phyloP scores from a whole-genome alignment of 2,113 vertebrate species.

The Pongo abelii region DNA sequence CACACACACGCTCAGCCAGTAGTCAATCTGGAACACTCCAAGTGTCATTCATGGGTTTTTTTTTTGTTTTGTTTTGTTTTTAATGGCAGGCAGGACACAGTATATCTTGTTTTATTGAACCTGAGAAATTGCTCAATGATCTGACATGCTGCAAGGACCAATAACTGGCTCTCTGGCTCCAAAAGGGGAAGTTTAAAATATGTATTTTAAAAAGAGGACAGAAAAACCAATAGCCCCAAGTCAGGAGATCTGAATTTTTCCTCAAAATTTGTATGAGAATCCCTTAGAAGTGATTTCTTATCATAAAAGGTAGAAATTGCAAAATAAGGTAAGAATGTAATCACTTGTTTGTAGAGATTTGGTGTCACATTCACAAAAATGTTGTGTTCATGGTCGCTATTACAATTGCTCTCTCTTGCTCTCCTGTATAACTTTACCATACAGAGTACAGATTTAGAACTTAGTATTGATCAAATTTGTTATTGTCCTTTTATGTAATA shows the following conservation, averaged over 20 bases:
- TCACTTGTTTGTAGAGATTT: constrained; percentile 27
- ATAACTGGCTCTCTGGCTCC: background rate
- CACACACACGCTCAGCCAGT: background rate
- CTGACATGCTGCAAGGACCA: constrained; percentile 26
- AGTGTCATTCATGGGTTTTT: background rate
- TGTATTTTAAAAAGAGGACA: background rate
- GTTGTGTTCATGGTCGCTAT: background rate
- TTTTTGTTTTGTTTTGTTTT: background rate
- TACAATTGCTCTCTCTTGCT: background rate
- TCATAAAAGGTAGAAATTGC: constrained; percentile 23
- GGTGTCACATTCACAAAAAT: constrained; percentile 13
- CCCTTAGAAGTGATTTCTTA: constrained; percentile 8
- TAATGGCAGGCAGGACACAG: background rate
- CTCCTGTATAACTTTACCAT: background rate
- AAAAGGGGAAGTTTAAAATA: constrained; percentile 6
- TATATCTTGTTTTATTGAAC: background rate
- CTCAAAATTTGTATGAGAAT: background rate
- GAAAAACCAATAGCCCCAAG: constrained; percentile 34
- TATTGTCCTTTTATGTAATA: constrained; percentile 45
- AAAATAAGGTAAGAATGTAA: constrained; percentile 3
- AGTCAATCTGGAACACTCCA: background rate
- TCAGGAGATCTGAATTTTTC: background rate
- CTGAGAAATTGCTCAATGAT: background rate
- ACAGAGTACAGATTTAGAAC: background rate
- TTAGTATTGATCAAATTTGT: constrained; percentile 8